phyloP scores from a whole-genome alignment of 23 tunicate genomes.

The Ascidia mentula region DNA sequence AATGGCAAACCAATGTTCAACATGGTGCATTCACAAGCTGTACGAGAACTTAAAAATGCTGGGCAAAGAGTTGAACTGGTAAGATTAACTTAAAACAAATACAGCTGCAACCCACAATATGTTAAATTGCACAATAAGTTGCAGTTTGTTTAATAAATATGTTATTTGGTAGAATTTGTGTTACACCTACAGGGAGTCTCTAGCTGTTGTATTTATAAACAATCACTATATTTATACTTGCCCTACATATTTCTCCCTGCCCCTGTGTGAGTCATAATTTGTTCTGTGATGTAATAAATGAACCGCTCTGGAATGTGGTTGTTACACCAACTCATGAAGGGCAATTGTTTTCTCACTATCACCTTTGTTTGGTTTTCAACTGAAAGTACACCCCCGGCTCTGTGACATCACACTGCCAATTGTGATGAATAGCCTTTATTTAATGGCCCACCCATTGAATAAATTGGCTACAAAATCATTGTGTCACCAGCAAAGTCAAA shows the following conservation, averaged over 20 bases:
- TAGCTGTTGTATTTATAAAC: no score
- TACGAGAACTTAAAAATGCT: conserved; percentile 69
- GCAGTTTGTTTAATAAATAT: no score
- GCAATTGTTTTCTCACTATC: background rate
- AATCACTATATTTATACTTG: no score
- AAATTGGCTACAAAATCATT: conserved; percentile 4
- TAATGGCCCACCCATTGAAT: background rate
- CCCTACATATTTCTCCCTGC: no score
- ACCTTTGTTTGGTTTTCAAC: no score
- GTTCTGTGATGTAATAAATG: conserved; percentile 1
- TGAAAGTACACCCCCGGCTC: no score
- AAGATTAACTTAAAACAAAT: background rate
- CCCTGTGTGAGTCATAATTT: background rate
- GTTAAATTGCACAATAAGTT: no score
- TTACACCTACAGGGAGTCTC: no score
- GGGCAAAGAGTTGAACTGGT: conserved; percentile 88
- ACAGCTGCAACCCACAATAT: no score
- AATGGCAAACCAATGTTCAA: conserved; percentile 76
- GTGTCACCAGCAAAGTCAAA: background rate
- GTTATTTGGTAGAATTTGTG: no score
- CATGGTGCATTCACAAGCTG: conserved; percentile 80
- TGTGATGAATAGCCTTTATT: background rate
- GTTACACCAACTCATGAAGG: background rate
- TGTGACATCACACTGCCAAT: background rate
- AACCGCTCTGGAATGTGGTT: background rate